Conservation (phyloP, 2,797 vertebrate species). For the Hippopotamyrus pictus region DNA sequence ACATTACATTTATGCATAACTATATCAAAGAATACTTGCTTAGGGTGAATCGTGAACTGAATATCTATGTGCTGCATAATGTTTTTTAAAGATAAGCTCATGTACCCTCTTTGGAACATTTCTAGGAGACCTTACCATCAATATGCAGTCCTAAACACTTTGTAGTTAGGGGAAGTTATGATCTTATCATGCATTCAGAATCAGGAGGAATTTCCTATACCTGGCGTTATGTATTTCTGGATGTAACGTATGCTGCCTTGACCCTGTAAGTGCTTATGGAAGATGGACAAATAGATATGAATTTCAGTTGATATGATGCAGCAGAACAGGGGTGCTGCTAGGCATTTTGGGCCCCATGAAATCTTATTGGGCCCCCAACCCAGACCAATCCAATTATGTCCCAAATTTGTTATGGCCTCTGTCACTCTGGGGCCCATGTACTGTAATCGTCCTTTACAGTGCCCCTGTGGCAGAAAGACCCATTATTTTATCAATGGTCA, state of each 20-base stretch:
- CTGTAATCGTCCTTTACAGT: neutral
- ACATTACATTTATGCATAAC: neutral
- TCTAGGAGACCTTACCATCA: neutral
- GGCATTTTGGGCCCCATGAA: neutral
- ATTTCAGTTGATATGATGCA: neutral
- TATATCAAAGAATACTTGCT: neutral
- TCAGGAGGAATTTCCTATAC: neutral
- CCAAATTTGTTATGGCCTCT: neutral
- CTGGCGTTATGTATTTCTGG: neutral
- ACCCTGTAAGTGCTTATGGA: neutral
- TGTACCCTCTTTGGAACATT: neutral
- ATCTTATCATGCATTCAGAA: constrained; percentile 6
- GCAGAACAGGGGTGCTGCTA: neutral
- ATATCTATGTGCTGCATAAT: neutral
- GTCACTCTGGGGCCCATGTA: neutral
- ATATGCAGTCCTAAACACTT: neutral
- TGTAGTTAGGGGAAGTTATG: neutral
- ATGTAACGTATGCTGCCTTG: neutral
- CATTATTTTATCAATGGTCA: neutral
- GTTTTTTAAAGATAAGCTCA: neutral
- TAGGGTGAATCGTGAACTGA: neutral
- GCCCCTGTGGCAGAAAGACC: neutral
- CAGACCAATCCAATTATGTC: neutral
- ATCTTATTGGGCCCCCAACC: neutral
- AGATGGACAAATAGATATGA: neutral